phyloP scores from a whole-genome alignment of 2,113 vertebrate genomes.

The Scartelaos histophorus region DNA sequence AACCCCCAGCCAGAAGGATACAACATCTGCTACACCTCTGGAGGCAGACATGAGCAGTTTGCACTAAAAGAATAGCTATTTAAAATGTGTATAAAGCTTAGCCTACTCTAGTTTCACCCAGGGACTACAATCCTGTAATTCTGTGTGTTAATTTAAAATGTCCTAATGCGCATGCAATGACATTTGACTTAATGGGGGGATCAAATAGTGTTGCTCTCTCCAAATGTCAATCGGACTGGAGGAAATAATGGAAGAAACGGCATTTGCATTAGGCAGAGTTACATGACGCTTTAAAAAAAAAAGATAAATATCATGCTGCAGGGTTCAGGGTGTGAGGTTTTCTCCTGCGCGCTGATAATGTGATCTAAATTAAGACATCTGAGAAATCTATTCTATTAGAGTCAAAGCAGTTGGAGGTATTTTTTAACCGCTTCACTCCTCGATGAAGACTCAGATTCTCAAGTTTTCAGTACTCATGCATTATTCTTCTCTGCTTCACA shows the following conservation, averaged over 20 bases:
- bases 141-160: slow-evolving; percentile 55
- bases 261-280: slow-evolving; percentile 40
- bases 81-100: slow-evolving; percentile 36
- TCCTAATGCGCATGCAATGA: slow-evolving; percentile 49
- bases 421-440: too few relatives aligned
- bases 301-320: slow-evolving; percentile 20
- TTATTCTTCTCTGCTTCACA: too few relatives aligned
- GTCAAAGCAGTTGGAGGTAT: not conserved
- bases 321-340: slow-evolving; percentile 18
- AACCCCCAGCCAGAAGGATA: slow-evolving; percentile 68
- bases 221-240: slow-evolving; percentile 58
- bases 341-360: not conserved
- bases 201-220: slow-evolving; percentile 54
- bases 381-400: not conserved
- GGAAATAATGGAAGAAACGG: slow-evolving; percentile 44
- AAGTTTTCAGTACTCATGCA: too few relatives aligned
- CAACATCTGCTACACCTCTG: slow-evolving; percentile 69
- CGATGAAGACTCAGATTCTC: too few relatives aligned
- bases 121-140: slow-evolving; percentile 28
- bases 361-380: not conserved
- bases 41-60: slow-evolving; percentile 70
- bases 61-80: slow-evolving; percentile 56
- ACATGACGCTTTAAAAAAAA: slow-evolving; percentile 29
- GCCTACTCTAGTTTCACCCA: slow-evolving; percentile 12
- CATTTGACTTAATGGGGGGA: slow-evolving; percentile 54